These are phyloP conservation scores for Cliona cf. orientalis DNA, from an alignment of 37 sponge, comb jelly and placozoan species.

Conservation along the genomic window DNA sequence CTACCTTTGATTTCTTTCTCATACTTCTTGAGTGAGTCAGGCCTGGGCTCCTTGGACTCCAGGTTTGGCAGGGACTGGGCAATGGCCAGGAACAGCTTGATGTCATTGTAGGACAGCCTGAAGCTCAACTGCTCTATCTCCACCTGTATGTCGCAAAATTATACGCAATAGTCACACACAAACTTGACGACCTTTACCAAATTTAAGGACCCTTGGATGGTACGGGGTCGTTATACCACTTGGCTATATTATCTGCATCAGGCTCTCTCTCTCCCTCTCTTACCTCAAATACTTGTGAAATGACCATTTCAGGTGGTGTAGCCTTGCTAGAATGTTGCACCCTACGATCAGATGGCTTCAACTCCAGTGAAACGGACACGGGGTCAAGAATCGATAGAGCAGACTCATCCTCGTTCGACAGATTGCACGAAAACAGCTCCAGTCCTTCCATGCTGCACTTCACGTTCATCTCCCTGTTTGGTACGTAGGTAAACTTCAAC, in stretches of 20 bases:
- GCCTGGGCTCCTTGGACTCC: conserved; percentile 4
- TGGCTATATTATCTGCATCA: not conserved
- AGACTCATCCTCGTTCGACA: conserved; percentile 89
- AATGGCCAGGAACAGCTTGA: conserved; percentile 89
- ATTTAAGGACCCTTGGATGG: not conserved
- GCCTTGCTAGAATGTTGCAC: not conserved
- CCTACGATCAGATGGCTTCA: conserved; percentile 48
- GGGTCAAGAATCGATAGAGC: conserved; percentile 98
- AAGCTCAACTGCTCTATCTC: conserved; percentile 63
- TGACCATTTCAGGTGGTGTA: not conserved
- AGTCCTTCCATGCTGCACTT: conserved; percentile 66
- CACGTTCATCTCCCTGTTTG: conserved; percentile 23
- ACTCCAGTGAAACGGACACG: conserved; percentile 72
- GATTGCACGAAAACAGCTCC: conserved; percentile 94
- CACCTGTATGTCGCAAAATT: conserved; percentile 47
- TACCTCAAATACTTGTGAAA: conserved; percentile 4
- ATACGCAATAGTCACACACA: not conserved
- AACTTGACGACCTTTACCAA: not conserved
- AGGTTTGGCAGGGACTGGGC: conserved; percentile 65
- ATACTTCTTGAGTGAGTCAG: not conserved
- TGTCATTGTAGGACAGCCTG: conserved; percentile 86
- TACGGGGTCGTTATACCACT: not conserved
- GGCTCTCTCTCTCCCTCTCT: too few species aligned
- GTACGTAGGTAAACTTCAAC: conserved; percentile 37
- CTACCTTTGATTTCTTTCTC: conserved; percentile 39